Percentiles rank a stretch among this genome's conserved stretches.
These are phyloP conservation scores for Pangasius macronema DNA, from an alignment of 2,797 vertebrate species.

Conservation along the genomic window DNA sequence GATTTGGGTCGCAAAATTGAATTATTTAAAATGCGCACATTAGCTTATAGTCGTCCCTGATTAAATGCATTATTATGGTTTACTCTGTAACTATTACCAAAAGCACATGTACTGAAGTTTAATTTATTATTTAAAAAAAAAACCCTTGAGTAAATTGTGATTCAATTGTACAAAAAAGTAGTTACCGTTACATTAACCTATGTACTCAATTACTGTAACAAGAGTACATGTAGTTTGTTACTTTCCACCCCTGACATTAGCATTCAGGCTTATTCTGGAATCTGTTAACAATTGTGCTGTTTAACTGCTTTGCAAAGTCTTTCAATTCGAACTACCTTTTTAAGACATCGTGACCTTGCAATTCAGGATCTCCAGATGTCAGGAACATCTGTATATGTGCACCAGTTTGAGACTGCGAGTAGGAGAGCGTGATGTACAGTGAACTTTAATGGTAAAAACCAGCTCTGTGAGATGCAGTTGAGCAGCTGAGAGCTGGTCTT, in stretches of 20 bases:
- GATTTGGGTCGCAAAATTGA: background rate
- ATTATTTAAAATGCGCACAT: background rate
- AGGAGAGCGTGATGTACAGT: constrained; percentile 45
- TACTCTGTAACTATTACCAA: background rate
- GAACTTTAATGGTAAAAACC: constrained; percentile 37
- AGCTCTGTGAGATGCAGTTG: constrained; percentile 31
- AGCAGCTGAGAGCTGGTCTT: constrained; percentile 37
- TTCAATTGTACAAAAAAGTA: background rate
- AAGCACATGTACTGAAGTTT: background rate
- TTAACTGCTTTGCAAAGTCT: background rate
- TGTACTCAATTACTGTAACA: no score
- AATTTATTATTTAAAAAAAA: background rate
- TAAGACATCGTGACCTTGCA: background rate
- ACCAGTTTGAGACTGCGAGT: constrained; percentile 20
- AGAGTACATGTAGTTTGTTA: background rate
- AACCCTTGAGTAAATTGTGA: background rate
- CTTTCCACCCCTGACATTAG: background rate
- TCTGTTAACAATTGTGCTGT: background rate
- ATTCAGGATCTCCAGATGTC: constrained; percentile 5
- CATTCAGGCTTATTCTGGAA: background rate
- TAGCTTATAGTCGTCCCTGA: background rate
- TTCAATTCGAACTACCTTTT: background rate
- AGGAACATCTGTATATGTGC: background rate
- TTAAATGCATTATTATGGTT: background rate
- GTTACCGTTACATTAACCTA: background rate